Base-by-base conservation (phyloP, 2,113 vertebrate genomes). In the Donacobius atricapilla region DNA sequence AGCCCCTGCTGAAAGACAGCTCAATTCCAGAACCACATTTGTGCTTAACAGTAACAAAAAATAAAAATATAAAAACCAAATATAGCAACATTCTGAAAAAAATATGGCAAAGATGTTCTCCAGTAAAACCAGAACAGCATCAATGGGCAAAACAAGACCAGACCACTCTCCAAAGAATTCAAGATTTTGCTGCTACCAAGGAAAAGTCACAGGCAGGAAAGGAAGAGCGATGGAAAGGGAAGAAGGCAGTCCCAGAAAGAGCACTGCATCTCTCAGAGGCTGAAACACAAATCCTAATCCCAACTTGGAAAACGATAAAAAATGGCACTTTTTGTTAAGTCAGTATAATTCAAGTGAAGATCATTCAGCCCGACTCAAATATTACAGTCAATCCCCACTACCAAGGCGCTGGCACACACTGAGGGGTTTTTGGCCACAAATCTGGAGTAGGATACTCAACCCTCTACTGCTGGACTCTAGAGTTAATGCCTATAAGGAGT, bases 31-130 rank as follows among this genome's bases (percentile, higher is more conserved):
- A 89, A 31, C 17, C 31, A 70, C 13, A 50, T 15, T 64, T 37
- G 24, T n/a, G 28, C 37, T 78, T 53, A 33, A 54, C 0, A 69
- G 11, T 10, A 72, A n/a, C 3, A 23, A 61, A 42, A 79, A 61
- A 21, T 8, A 68, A 27, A 81, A 68, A 77, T 3, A 60, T 2
- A 27, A 39, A 37, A 51, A n/a, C 44, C 8, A 65, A 80, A 88
- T 40, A 28, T 0, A 75, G 39, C 33, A 76, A 25, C 2, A 2
- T 15, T 47, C 31, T 37, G 22, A 12, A 78, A 57, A 83, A 68
- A 40, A 9, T 2, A 60, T 0, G 0, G 56, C 17, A 42, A 69
- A 90, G 6, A 24, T 15, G 14, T 33, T 79, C 30, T 51, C 33
- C 42, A 18, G 39, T 24, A 56, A 80, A 81, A 73, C 6, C 45